Conservation (phyloP, 2,113 vertebrate genomes). For the Talpa occidentalis region DNA sequence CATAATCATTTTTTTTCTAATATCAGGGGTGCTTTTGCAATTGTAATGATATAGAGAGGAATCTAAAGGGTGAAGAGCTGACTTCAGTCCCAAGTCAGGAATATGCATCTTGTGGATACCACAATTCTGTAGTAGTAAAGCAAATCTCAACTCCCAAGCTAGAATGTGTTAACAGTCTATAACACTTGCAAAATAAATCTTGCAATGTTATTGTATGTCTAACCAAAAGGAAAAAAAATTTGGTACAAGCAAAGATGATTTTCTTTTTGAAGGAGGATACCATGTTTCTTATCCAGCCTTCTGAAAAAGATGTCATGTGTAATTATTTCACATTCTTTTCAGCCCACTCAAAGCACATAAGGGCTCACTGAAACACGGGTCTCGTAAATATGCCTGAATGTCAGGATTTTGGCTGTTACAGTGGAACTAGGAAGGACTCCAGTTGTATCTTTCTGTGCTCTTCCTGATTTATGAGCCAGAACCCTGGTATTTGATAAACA, state of each 20-base stretch:
- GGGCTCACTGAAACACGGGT: conserved; percentile 81
- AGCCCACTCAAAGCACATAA: conserved; percentile 84
- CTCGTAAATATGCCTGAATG: conserved; percentile 86
- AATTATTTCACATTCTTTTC: conserved; percentile 83
- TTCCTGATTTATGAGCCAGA: conserved; percentile 80
- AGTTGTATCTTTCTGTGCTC: conserved; percentile 77
- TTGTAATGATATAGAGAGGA: neutral
- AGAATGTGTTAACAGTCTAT: neutral
- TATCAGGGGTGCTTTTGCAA: neutral
- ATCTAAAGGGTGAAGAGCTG: neutral
- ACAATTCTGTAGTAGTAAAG: neutral
- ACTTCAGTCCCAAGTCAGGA: neutral
- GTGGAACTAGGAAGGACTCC: conserved; percentile 80
- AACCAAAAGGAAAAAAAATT: neutral
- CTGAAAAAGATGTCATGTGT: conserved; percentile 75
- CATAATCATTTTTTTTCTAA: neutral
- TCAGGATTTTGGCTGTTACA: conserved; percentile 85
- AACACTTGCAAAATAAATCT: neutral
- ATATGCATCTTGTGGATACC: neutral
- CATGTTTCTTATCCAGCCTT: conserved; percentile 50
- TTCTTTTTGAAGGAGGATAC: conserved; percentile 28
- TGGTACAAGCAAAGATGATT: neutral
- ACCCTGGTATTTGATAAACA: conserved; percentile 81
- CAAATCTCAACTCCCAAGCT: neutral
- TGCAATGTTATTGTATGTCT: neutral